A percentile compares a stretch with the other conserved stretches of the same genome.
phyloP scores from a whole-genome alignment of 2,113 vertebrate species.

The Psophia crepitans region DNA sequence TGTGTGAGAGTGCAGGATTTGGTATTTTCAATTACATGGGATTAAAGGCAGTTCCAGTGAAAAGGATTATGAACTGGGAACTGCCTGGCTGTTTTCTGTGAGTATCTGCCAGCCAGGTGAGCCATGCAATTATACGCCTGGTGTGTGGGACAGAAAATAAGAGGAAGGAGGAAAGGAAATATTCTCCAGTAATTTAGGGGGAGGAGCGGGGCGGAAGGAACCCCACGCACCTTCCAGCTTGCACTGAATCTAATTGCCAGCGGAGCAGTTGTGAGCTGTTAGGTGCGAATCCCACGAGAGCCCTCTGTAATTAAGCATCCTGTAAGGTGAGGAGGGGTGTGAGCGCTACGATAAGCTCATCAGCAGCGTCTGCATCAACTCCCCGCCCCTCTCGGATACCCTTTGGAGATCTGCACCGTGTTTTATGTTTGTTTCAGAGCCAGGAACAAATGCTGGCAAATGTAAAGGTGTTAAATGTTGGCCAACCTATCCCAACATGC shows the following conservation, averaged over 20 bases:
- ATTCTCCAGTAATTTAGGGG: fast-evolving
- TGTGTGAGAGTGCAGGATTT: fast-evolving
- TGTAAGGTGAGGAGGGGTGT: neutral
- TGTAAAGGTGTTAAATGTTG: conserved; percentile 40
- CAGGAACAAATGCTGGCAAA: conserved; percentile 45
- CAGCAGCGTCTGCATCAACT: neutral
- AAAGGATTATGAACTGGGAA: neutral
- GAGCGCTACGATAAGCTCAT: neutral
- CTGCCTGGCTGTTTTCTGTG: neutral
- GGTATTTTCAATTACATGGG: neutral
- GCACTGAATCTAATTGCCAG: neutral
- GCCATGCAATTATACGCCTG: neutral
- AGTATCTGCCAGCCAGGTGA: neutral
- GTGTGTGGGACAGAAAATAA: neutral
- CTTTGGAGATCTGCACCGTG: neutral
- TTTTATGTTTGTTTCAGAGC: conserved; percentile 29
- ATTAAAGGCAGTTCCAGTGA: neutral
- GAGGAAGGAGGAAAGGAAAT: neutral
- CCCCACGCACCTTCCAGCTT: neutral
- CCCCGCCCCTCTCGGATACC: neutral
- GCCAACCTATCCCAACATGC: neutral
- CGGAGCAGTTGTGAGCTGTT: neutral
- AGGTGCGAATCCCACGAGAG: neutral
- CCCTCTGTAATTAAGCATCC: neutral
- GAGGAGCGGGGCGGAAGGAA: neutral